phyloP scores from a whole-genome alignment of 2,797 vertebrate species.

The Pantherophis vulpinus region DNA sequence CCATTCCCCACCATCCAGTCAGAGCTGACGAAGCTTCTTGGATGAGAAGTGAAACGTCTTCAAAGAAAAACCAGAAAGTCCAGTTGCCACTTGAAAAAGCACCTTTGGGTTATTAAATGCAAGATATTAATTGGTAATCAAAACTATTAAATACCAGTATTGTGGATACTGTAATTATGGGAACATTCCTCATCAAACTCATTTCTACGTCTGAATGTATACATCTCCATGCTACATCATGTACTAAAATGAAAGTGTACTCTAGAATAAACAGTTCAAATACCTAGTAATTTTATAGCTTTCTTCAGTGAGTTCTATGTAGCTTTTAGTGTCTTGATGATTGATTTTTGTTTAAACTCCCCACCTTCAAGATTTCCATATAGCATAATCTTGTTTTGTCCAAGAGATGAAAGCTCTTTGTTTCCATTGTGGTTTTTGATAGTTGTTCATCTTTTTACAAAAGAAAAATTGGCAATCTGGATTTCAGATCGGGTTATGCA shows the following conservation, averaged over 20 bases:
- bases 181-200: background rate
- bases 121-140: background rate
- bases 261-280: background rate
- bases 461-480: background rate
- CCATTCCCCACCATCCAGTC: background rate
- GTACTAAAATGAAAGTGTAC: background rate
- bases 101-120: too few species aligned
- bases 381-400: background rate
- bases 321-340: background rate
- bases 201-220: background rate
- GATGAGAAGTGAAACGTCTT: too few species aligned
- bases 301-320: background rate
- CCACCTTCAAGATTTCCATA: background rate
- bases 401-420: background rate
- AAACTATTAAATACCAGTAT: background rate
- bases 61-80: too few species aligned
- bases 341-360: background rate
- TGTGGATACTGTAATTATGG: background rate
- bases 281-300: background rate
- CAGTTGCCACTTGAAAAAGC: too few species aligned
- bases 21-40: background rate
- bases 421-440: background rate
- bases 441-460: conserved; percentile 12
- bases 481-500: background rate
- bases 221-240: background rate